phyloP scores from a whole-genome alignment of 2,797 vertebrate species.

The Catostomus latipinnis region DNA sequence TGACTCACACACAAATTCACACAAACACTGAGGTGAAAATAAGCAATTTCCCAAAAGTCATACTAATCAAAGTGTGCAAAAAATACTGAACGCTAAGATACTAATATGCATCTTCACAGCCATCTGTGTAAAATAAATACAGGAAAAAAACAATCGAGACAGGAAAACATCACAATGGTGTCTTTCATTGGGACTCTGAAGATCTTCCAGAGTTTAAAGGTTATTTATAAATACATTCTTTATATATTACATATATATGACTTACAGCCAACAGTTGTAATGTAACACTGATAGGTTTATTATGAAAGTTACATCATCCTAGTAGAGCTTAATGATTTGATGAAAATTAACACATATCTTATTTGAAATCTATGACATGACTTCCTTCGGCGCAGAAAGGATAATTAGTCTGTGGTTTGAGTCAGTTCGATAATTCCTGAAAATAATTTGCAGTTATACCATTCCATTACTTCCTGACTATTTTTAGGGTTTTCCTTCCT shows the following conservation, averaged over 20 bases:
- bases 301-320: constrained; percentile 19
- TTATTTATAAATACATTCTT: background rate
- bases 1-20: background rate
- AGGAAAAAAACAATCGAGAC: background rate
- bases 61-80: background rate
- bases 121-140: background rate
- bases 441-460: constrained; percentile 86
- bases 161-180: too few species aligned
- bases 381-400: constrained; percentile 73
- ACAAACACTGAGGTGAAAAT: constrained; percentile 27
- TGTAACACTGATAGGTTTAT: constrained; percentile 23
- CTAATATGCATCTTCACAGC: background rate
- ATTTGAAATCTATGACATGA: constrained; percentile 77
- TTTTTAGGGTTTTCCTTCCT: constrained; percentile 72
- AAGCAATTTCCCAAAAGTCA: constrained; percentile 3
- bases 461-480: constrained; percentile 77
- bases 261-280: constrained; percentile 2
- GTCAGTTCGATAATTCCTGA: constrained; percentile 84
- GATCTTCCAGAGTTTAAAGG: background rate
- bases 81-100: background rate
- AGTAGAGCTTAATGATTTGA: constrained; percentile 41
- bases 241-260: background rate
- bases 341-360: constrained; percentile 66
- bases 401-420: constrained; percentile 83
- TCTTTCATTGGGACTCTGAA: too few species aligned